These are phyloP conservation scores for Coreoperca whiteheadi DNA, from an alignment of 2,113 vertebrate species.

Conservation along the genomic window DNA sequence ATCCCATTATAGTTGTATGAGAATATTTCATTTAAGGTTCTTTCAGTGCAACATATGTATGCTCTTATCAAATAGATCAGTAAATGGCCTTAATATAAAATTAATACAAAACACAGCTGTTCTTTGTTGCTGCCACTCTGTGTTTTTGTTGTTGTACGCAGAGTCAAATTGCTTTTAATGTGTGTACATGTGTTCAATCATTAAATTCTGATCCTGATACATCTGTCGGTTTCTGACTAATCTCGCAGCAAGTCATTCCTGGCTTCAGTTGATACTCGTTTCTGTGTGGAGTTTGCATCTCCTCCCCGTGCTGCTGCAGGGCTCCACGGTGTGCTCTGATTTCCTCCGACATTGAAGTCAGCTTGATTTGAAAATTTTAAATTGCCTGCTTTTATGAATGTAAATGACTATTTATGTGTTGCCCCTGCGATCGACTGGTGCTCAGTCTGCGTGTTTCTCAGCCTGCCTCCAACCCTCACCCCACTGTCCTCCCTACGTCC, in stretches of 20 bases:
- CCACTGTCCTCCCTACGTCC: constrained; percentile 30
- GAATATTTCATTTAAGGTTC: not conserved
- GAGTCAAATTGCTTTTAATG: not conserved
- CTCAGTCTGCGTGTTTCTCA: constrained; percentile 16
- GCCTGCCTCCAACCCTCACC: not conserved
- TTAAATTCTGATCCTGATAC: constrained; percentile 12
- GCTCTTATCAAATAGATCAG: constrained; percentile 8
- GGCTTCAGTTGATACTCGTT: constrained; percentile 8
- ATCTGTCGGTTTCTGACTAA: constrained; percentile 22
- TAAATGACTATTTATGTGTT: constrained; percentile 37
- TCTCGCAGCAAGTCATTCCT: constrained; percentile 17
- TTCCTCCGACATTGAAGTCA: constrained; percentile 18
- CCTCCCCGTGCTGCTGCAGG: not conserved
- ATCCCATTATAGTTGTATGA: not conserved
- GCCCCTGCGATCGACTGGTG: constrained; percentile 1
- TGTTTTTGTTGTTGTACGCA: not conserved
- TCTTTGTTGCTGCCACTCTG: not conserved
- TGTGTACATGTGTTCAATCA: constrained; percentile 4
- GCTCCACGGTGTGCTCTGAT: constrained; percentile 18
- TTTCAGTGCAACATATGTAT: constrained; percentile 5
- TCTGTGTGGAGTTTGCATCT: constrained; percentile 5
- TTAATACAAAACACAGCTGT: not conserved
- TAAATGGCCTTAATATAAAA: not conserved
- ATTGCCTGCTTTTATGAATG: constrained; percentile 38
- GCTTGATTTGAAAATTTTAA: constrained; percentile 44